Conservation (phyloP, 2,888 invertebrate genomes). For the Craniophora ligustri region DNA sequence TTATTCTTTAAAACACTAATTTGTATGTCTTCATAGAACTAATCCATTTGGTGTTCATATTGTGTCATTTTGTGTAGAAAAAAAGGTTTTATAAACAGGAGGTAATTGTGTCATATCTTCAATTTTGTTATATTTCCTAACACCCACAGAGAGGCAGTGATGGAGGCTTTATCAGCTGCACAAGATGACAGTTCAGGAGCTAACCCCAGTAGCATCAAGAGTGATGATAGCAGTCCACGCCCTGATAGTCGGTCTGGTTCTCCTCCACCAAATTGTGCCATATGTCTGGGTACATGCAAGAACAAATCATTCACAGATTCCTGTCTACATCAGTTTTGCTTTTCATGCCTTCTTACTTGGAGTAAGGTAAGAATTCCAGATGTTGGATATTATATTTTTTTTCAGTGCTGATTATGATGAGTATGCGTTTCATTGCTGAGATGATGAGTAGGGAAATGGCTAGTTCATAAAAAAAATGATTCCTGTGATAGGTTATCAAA, state of each 20-base stretch:
- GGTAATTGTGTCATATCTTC: no score
- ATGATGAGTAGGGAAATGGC: no score
- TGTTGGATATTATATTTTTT: not conserved
- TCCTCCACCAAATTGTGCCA: slow-evolving; percentile 96
- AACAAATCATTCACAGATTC: slow-evolving; percentile 97
- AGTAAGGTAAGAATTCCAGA: slow-evolving; percentile 91
- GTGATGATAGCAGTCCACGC: slow-evolving; percentile 84
- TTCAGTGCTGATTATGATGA: not conserved
- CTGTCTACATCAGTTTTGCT: slow-evolving; percentile 98
- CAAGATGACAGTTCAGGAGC: slow-evolving; percentile 76
- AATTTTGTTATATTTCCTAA: no score
- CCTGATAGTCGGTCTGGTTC: slow-evolving; percentile 83
- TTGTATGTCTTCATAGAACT: no score
- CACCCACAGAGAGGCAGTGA: slow-evolving; percentile 50
- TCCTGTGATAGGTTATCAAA: no score
- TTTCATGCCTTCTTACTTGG: slow-evolving; percentile 97
- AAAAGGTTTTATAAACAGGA: no score
- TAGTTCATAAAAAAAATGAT: no score
- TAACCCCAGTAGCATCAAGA: slow-evolving; percentile 82
- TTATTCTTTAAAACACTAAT: no score
- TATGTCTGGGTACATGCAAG: slow-evolving; percentile 95
- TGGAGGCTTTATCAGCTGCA: slow-evolving; percentile 74
- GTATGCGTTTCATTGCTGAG: not conserved
- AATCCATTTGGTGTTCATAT: no score
- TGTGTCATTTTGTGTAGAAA: no score